Base-by-base conservation (phyloP, 2,797 vertebrate genomes). In the Cynopterus sphinx region DNA sequence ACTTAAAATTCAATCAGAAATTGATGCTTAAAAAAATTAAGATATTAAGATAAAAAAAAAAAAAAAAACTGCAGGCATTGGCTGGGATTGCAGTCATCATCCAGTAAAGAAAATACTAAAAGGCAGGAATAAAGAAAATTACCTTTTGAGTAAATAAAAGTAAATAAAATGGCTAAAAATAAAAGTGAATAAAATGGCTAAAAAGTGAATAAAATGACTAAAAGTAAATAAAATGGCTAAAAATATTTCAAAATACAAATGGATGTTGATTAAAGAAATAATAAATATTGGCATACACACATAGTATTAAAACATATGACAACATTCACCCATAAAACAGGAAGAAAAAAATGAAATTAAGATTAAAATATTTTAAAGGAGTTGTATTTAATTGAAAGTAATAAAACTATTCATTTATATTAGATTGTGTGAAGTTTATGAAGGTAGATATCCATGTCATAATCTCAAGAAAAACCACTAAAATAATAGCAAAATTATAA, bases 321-420 rank as follows among this genome's bases (percentile, higher is more conserved):
- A 67, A 31, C 19, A 67, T 73, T n/a, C 46, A 5, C 22, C 16
- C 16, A 46, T 68, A 84, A 78, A 79, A 68, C 31, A 68, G 24
- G 16, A 92, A 78, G 9, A 26, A 26, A 4, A 78, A 79, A 87
- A 5, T 65, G 2, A 28, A 85, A 55, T 71, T 65, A 93, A 93
- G 85, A 31, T 65, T 57, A 90, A 93, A 90, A 36, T 65, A 59
- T 79, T 79, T 79, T 90, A 85, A 84, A 90, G 11, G 16, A 73
- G 26, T 65, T 79, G 2, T 17, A 71, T 71, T 83, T 51, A 70
- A 8, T n/a, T 57, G 8, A 10, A 88, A 71, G 39, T 84, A 39
- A 9, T 49, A 46, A 65, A 53, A 71, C 21, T n/a, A 55, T 7
- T 71, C 65, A 53, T 63, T 77, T 71, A 63, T 39, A 28, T 49